Base-by-base conservation (phyloP, 1,140 invertebrate species). In the Drosophila subpulchrella region DNA sequence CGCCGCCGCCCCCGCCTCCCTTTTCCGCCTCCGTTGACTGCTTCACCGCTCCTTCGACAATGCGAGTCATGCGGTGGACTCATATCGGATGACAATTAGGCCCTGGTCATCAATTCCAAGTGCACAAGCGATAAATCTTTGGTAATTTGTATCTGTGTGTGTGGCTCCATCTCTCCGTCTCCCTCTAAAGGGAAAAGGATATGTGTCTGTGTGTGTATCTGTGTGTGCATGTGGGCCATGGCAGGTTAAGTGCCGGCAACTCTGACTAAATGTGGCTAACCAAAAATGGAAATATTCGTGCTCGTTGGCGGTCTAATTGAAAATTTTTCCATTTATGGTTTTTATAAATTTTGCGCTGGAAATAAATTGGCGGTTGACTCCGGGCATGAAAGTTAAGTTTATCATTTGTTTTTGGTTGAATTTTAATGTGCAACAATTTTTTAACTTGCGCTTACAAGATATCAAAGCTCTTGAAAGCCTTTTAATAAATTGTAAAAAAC, bases 21-120 rank as follows among this genome's bases (percentile, higher is more conserved):
- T 20, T 13, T 20, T 17, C 53, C 20, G 38, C 38, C 44, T 46
- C 72, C 60, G 58, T 57, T 60, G 72, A 60, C 56, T 70, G 66
- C 76, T 59, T 58, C 75, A 46, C 67, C 65, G 59, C 53, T 53
- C 80, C 41, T 70, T 61, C 83, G 83, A 88, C 83, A 86, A 86
- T 88, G 83, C 83, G 83, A 86, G 83, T 86, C 83, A 86, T 88
- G 83, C 83, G 83, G 84, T 89, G 81, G 85, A 89, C 68, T 89
- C 84, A 89, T 89, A 89, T 89, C 84, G 84, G 84, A 89, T 89
- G 84, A 89, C 84, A 89, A 89, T 89, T 89, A 89, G 84, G 84
- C 84, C 84, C 84, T 89, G 84, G 84, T 89, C 84, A 89, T 89
- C 84, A 89, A 89, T 89, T 89, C 65, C 84, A 89, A 89, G 80